These are phyloP conservation scores for Hydrozoanthus tunicans DNA, from an alignment of 64 coral and sea anemone genomes.

Conservation along the genomic window DNA sequence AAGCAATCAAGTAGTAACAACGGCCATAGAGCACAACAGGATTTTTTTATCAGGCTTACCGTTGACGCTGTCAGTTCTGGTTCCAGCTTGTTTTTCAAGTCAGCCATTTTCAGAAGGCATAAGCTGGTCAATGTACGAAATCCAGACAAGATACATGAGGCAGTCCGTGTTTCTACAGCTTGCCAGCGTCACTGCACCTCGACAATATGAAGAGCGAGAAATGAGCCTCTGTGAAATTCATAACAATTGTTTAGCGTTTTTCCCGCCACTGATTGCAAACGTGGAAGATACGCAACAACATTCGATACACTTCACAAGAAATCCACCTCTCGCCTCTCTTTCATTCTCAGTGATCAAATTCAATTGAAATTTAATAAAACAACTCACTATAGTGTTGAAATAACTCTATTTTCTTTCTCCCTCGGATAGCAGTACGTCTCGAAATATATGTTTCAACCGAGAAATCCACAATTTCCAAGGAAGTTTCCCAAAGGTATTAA, in stretches of 20 bases:
- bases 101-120: conserved; percentile 63
- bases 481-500: background rate
- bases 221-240: background rate
- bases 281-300: background rate
- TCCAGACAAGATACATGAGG: conserved; percentile 55
- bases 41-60: conserved; percentile 13
- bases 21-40: background rate
- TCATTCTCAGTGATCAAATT: background rate
- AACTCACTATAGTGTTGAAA: background rate
- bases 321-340: conserved; percentile 6
- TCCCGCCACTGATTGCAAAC: conserved; percentile 32
- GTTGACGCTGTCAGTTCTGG: conserved; percentile 4
- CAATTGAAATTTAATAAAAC: background rate
- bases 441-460: background rate
- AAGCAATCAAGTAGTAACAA: background rate
- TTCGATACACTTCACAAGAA: conserved; percentile 9
- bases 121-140: conserved; percentile 47
- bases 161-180: conserved; percentile 2
- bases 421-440: background rate
- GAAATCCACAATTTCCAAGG: background rate
- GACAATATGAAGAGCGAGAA: background rate
- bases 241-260: conserved; percentile 23
- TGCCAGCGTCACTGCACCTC: conserved; percentile 57
- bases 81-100: conserved; percentile 53
- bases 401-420: background rate